Evolutionary conservation across 2,113 vertebrate genomes (phyloP).

Genomic region (Proterorhinus semilunaris): DNA sequence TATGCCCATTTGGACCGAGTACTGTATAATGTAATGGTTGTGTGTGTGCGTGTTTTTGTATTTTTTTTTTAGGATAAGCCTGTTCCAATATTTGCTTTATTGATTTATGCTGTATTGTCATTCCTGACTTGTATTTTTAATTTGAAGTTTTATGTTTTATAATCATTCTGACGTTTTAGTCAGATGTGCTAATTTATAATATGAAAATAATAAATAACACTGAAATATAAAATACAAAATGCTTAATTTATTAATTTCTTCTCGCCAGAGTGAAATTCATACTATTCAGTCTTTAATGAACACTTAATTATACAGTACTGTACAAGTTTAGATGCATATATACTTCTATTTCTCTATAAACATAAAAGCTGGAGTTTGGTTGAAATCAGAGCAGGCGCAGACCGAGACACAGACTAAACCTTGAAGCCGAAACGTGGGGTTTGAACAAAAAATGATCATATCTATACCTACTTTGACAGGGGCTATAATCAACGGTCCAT

Average conservation of each 20-base stretch:
- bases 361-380: background rate
- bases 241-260: too few relatives aligned
- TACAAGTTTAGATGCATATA: too few relatives aligned
- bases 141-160: slow-evolving; percentile 48
- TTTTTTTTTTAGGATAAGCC: slow-evolving; percentile 6
- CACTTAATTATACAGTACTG: too few relatives aligned
- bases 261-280: too few relatives aligned
- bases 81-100: background rate
- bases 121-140: slow-evolving; percentile 44
- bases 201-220: slow-evolving; percentile 62
- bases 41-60: slow-evolving; percentile 58
- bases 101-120: background rate
- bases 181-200: slow-evolving; percentile 72
- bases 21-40: slow-evolving; percentile 21
- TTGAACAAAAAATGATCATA: background rate
- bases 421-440: too few relatives aligned
- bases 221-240: too few relatives aligned
- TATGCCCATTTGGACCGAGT: slow-evolving; percentile 18
- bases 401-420: background rate
- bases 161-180: slow-evolving; percentile 80
- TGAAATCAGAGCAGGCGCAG: background rate
- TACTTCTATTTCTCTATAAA: background rate
- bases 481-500: slow-evolving; percentile 16
- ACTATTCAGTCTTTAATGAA: too few relatives aligned
- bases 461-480: background rate